Base-by-base conservation (phyloP, 37 sponge, comb jelly and placozoan species). In the Crambe crambe region DNA sequence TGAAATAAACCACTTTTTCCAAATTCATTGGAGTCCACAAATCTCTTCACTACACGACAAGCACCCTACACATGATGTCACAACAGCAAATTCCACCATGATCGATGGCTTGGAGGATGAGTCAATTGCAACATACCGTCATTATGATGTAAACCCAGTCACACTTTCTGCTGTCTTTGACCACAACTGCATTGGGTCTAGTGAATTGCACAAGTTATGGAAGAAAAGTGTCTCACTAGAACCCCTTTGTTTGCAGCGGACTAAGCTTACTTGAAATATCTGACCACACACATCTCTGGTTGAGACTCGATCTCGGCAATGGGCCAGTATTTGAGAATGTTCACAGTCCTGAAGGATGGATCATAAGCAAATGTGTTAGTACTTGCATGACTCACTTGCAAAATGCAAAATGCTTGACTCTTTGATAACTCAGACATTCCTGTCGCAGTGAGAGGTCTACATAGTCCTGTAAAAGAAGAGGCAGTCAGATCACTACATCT, bases 121-220 rank as follows among this genome's bases (percentile, higher is more conserved):
- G 21, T 2, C n/a, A n/a, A 63, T 47, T 20, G 12, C 20, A 54
- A 8, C 83, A 66, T 31, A 81, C 73, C 26, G 70, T 72, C 62
- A 88, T 77, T 26, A 82, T 58, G 38, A 82, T 60, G 41, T 30
- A 82, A 26, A 88, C 77, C 78, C 83, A 88, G 51, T 88, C 83
- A 56, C 41, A 70, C 54, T 77, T 88, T 27, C 39, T 70, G 65
- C 88, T 88, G 43, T 88, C 78, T 34, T 77, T 81, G 31, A 82
- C 88, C 58, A 88, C 56, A n/a, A 82, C 72, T n/a, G 56, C 23
- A 38, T 75, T 71, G 1, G 78, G 78, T 31, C 88, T 88, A 34
- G 30, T 62, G 36, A 2, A 47, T 6, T 47, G 8, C n/a, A n/a
- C n/a, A n/a, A n/a, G n/a, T n/a, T n/a, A n/a, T n/a, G n/a, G n/a